Conservation (phyloP, 2,797 vertebrate species). For the Typhlichthys eigenmanni region DNA sequence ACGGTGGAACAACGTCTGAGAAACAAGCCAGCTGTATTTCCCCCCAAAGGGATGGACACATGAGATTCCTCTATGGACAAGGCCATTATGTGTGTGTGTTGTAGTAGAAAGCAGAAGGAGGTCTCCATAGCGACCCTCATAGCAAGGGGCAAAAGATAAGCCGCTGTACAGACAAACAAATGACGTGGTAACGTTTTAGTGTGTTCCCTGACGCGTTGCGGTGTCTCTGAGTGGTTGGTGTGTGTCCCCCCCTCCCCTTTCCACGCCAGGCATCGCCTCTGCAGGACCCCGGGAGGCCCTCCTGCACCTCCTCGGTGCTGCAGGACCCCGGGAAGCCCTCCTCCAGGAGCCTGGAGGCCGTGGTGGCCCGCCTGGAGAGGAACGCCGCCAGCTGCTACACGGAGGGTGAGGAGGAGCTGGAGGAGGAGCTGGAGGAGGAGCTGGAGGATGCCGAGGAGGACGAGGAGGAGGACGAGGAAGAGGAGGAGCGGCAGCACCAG, state of each 20-base stretch:
- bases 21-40: too few species aligned
- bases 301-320: constrained; percentile 66
- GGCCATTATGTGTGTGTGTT: too few species aligned
- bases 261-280: constrained; percentile 63
- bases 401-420: constrained; percentile 85
- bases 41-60: too few species aligned
- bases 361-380: constrained; percentile 95
- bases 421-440: constrained; percentile 83
- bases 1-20: too few species aligned
- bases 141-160: too few species aligned
- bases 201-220: too few species aligned
- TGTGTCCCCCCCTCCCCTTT: not conserved
- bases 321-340: constrained; percentile 77
- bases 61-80: too few species aligned
- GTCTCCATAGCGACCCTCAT: too few species aligned
- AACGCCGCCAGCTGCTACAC: constrained; percentile 85
- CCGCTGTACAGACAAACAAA: too few species aligned
- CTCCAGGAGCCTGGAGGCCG: constrained; percentile 94
- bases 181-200: too few species aligned
- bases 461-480: constrained; percentile 45
- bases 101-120: too few species aligned
- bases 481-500: constrained; percentile 22
- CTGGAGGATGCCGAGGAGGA: constrained; percentile 80
- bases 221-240: too few species aligned
- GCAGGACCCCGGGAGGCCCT: constrained; percentile 75